A percentile compares a stretch with the other conserved stretches of the same genome.
Evolutionary conservation across 2,797 vertebrate genomes (phyloP).

Genomic region (Melanotaenia maccullochi): DNA sequence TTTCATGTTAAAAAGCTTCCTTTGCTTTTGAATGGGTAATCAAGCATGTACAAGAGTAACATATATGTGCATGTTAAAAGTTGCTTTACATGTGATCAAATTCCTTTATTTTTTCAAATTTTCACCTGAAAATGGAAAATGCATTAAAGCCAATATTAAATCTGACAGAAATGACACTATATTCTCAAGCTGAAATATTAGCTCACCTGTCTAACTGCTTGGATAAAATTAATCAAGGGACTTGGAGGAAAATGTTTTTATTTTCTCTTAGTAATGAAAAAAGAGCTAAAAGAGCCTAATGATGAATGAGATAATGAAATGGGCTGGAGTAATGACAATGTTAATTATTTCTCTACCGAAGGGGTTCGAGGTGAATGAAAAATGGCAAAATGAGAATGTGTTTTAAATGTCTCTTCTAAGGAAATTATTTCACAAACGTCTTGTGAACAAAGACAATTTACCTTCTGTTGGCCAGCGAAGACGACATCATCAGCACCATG

Average conservation of each 20-base stretch:
- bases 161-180: no score
- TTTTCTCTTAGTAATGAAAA: background rate
- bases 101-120: background rate
- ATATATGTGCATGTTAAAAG: no score
- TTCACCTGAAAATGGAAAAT: background rate
- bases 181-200: no score
- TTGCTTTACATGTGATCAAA: no score
- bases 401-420: conserved; percentile 10
- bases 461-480: conserved; percentile 99
- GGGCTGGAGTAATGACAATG: conserved; percentile 14
- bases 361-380: conserved; percentile 19
- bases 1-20: no score
- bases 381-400: conserved; percentile 25
- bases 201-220: background rate
- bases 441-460: conserved; percentile 84
- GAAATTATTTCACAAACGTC: conserved; percentile 23
- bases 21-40: no score
- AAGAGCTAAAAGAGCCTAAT: conserved; percentile 8
- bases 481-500: conserved; percentile 99
- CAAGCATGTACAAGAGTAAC: no score
- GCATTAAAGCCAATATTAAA: no score
- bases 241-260: background rate
- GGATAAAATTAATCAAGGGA: conserved; percentile 22
- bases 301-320: conserved; percentile 32
- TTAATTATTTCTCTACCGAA: conserved; percentile 11